Evolutionary conservation across 1,140 invertebrate genomes (phyloP).

Genomic region (Polyergus mexicanus): DNA sequence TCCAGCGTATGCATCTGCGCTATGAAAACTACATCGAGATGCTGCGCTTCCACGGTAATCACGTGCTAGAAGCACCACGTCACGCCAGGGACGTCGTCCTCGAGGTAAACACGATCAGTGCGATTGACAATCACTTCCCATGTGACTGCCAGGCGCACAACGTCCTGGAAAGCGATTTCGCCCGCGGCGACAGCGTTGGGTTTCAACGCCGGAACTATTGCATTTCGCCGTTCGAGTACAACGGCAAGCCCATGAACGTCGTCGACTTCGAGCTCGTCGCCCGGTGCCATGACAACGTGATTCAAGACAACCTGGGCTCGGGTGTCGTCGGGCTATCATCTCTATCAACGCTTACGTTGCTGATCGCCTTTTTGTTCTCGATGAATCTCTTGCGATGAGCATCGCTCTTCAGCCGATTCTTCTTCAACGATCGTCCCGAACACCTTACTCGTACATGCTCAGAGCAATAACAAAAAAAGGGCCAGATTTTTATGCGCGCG

Average conservation of each 20-base stretch:
- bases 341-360: constrained; percentile 36
- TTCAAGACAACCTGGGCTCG: constrained; percentile 88
- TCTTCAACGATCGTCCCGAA: neutral
- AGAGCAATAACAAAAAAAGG: neutral
- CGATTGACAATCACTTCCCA: constrained; percentile 93
- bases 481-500: neutral
- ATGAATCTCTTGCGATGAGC: constrained; percentile 61
- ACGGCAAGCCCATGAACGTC: constrained; percentile 90
- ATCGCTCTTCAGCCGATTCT: neutral
- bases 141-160: constrained; percentile 94
- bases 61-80: constrained; percentile 91
- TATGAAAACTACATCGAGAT: constrained; percentile 90
- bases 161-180: constrained; percentile 91
- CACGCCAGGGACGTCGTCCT: constrained; percentile 89
- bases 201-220: constrained; percentile 93
- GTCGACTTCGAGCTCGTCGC: constrained; percentile 90
- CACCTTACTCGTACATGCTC: neutral
- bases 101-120: constrained; percentile 89
- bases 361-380: constrained; percentile 49
- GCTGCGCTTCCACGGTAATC: constrained; percentile 92
- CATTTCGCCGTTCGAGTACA: constrained; percentile 93
- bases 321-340: constrained; percentile 63
- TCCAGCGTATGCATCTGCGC: constrained; percentile 90
- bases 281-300: constrained; percentile 89
- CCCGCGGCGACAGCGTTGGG: constrained; percentile 88